These are phyloP conservation scores for Uromys caudimaculatus DNA, from an alignment of 2,797 vertebrate genomes.

Conservation along the genomic window DNA sequence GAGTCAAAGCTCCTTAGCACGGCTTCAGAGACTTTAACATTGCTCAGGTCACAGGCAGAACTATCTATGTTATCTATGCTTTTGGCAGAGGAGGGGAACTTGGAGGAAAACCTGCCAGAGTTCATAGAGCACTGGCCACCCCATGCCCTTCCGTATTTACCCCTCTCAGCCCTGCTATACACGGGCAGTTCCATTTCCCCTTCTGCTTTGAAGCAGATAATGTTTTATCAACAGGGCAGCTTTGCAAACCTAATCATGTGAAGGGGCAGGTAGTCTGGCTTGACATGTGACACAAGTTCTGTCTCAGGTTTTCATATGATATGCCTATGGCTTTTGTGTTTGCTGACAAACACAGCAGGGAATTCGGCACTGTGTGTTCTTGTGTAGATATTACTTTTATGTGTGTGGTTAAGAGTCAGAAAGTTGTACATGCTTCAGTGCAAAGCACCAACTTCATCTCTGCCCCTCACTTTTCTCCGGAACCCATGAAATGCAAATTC, in stretches of 20 bases:
- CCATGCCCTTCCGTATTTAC: neutral
- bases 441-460: neutral
- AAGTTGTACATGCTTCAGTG: neutral
- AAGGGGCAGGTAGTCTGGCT: neutral
- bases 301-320: slow-evolving; percentile 57
- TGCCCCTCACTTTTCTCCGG: neutral
- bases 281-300: slow-evolving; percentile 24
- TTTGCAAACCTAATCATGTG: slow-evolving; percentile 9
- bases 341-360: slow-evolving; percentile 63
- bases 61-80: neutral
- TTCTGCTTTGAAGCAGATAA: slow-evolving; percentile 28
- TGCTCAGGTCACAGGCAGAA: neutral
- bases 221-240: slow-evolving; percentile 59
- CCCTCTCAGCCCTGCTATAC: neutral
- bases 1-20: neutral
- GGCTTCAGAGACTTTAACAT: neutral
- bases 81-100: neutral
- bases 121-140: neutral
- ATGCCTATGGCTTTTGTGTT: slow-evolving; percentile 61
- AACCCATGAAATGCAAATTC: neutral
- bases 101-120: neutral
- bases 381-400: neutral
- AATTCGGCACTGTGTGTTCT: slow-evolving; percentile 49
- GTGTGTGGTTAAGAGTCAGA: neutral
- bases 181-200: neutral